Base-by-base conservation (phyloP, 2,888 invertebrate genomes). In the Diabrotica balteata region DNA sequence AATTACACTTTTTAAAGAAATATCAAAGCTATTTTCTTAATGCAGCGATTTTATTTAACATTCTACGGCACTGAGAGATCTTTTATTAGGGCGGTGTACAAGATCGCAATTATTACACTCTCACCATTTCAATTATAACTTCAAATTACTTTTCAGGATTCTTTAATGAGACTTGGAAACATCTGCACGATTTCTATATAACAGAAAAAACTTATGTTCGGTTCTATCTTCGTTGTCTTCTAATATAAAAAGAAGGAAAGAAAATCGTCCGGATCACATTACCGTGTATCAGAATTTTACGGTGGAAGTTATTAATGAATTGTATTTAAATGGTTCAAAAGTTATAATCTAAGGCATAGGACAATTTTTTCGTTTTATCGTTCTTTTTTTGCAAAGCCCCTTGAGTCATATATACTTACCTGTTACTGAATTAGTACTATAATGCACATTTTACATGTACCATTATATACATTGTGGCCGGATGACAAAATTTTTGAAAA, bases 41-140 rank as follows among this genome's bases (percentile, higher is more conserved):
- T 32, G 32, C 32, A 32, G 57, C 8, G 17, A 58, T 8, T 43
- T 22, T 11, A 43, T 57, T 45, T n/a, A 8, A 10, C 11, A 10
- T 43, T 43, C 2, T 7, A 67, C 62, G 62, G 45, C 67, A 53
- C 58, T 67, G 67, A 47, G 32, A 43, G 63, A 67, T 67, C 79
- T 80, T 72, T 67, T 61, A 66, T 66, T 57, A 72, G 76, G 75
- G 54, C 60, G 64, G 52, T 55, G 54, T 49, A 64, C 76, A 75
- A 74, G 75, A 73, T 79, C 79, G 79, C 82, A 83, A 83, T 84
- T 83, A 84, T 83, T 83, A 83, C 81, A 83, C 82, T 82, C 82
- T 81, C 83, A 80, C 83, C 82, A 82, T 84, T 84, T 84, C 83
- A 84, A 84, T 84, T 84, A 84, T 84, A 83, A 84, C 82, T 84